Evolutionary conservation across 2,888 invertebrate species (phyloP), one percentile per base, ranked within the genome.

Genomic region (Cremastinae sp.): DNA sequence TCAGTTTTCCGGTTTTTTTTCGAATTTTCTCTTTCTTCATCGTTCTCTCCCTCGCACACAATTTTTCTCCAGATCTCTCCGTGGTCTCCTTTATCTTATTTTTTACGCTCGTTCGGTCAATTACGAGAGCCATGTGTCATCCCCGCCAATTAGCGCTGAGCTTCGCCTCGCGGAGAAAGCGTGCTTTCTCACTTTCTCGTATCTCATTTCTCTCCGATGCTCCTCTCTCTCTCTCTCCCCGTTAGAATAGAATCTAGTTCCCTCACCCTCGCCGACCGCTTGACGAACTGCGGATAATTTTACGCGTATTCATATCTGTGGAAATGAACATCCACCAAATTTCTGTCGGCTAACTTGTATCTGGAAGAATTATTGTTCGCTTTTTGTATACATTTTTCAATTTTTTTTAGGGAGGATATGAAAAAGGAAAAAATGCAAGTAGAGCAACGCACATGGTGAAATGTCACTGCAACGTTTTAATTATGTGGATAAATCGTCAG

Each of bases 71-170:
- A 49, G 37, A 41, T 12, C 3, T 12, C 14, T 28, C 45, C 18
- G 35, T 37, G 28, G 39, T 55, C 49, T 65, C 61, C 43, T 37
- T 58, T 41, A 49, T 28, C 58, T 14, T 64, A 65, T 69, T 66
- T 76, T 75, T 59, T 55, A 78, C 80, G 81, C 80, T 88, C 89
- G 85, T 89, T 89, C 84, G 80, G 80, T 82, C 89, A 89, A 89
- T 89, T 89, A 89, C 81, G 80, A 82, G 80, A 79, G 81, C 85
- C 84, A 88, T 89, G 85, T 83, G 83, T 89, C 89, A 89, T 87
- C 83, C 86, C 83, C 86, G 87, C 87, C 88, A 89, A 89, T 89
- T 89, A 89, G 88, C 81, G 83, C 49, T 70, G n/a, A n/a, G n/a
- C n/a, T 72, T 43, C 9, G n/a, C 20, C 39, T 56, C 68, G 41